phyloP scores from a whole-genome alignment of 2,888 invertebrate species.

The Apomyelois bistriatella region DNA sequence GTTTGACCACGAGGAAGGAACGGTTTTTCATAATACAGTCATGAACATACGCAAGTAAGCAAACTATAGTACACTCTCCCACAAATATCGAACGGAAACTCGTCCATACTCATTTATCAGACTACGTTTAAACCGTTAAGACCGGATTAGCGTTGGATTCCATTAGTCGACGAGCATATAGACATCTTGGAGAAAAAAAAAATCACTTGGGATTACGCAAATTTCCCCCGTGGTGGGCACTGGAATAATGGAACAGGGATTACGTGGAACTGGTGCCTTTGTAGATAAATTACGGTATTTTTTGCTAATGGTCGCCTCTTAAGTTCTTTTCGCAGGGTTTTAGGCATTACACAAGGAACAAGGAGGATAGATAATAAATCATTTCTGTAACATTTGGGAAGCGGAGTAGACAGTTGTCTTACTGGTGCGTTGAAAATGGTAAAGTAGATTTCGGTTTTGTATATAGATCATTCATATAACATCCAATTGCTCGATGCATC shows the following conservation, averaged over 20 bases:
- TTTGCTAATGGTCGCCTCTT: conserved; percentile 60
- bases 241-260: conserved; percentile 59
- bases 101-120: conserved; percentile 3
- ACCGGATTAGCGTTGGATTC: conserved; percentile 5
- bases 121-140: conserved; percentile 8
- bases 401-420: conserved; percentile 2
- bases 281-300: conserved; percentile 71
- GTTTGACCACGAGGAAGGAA: too few species aligned
- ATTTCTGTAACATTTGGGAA: conserved; percentile 20
- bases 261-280: conserved; percentile 56
- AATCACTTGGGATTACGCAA: conserved; percentile 56
- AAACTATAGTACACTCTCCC: too few species aligned
- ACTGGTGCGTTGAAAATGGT: too few species aligned
- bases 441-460: too few species aligned
- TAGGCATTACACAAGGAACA: conserved; percentile 28
- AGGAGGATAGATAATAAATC: conserved; percentile 26
- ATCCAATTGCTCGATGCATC: too few species aligned
- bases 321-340: conserved; percentile 31
- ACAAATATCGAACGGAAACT: background rate
- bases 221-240: conserved; percentile 57
- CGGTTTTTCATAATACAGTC: too few species aligned
- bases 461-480: too few species aligned
- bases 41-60: too few species aligned
- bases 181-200: conserved; percentile 29
- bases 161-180: conserved; percentile 11